Base-by-base conservation (phyloP, 2,888 invertebrate species). In the Epinotia bilunana region DNA sequence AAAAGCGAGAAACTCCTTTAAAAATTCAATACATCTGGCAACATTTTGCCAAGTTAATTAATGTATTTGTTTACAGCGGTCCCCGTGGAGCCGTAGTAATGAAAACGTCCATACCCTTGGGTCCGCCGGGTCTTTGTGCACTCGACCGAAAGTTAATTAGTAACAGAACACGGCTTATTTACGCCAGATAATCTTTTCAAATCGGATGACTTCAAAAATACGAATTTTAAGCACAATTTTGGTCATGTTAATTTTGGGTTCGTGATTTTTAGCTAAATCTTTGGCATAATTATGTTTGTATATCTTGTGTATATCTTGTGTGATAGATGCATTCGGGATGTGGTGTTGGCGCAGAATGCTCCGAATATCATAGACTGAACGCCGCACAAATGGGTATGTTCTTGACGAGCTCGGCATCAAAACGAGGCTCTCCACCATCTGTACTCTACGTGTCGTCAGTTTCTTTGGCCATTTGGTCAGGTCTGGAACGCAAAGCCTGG, bases 1-100 rank as follows among this genome's bases (percentile, higher is more conserved):
- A 68, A 68, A 68, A 58, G 39, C 69, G 43, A 58, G 65, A 68
- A 58, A 46, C 57, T 58, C 39, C 57, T 72, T 65, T 72, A 57
- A 72, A 72, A 72, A 65, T 65, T 71, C 64, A 65, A 64, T 70
- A 71, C 70, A 46, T 74, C 43, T 69, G 58, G 60, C 46, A 60
- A 74, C 63, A 65, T 60, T 73, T 60, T 61, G 65, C 72, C 64
- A 55, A 70, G 58, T 71, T 74, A 74, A 74, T 74, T 74, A 74
- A 71, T 74, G 64, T 74, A 70, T 74, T 74, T 74, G 74, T 74
- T 74, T 65, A 74, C 70, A 64, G 53, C 64, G 64, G 70, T 53
- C 70, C 64, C 74, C 33, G 39, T 70, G 65, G 74, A 58, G 69
- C 49, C 18, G 64, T 46, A 23, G 28, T 74, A 71, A 74, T 74